Evolutionary conservation across 2,888 invertebrate species (phyloP), one percentile per base, ranked within the genome.

Genomic region (Dendrolimus pini): DNA sequence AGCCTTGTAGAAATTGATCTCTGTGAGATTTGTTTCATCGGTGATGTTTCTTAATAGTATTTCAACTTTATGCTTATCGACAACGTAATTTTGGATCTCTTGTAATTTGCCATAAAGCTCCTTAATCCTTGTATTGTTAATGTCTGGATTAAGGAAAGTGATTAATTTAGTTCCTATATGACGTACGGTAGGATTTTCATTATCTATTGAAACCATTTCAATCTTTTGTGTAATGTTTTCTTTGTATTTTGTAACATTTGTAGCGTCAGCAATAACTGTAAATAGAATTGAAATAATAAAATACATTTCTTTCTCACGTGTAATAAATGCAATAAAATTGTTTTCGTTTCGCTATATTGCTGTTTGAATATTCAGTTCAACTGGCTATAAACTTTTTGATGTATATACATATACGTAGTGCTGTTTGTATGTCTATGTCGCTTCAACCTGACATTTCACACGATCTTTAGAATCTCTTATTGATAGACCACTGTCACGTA

Each of bases 1-100:
- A 0, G 87, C 70, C 47, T 80, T 71, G 58, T 67, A 83, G 61
- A 89, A 89, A 57, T 80, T 82, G 0, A 83, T 88, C 56, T 80
- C 71, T 42, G 79, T 88, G 1, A 89, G 60, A 56, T 68, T 58
- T 0, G 76, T 77, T 53, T 72, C 67, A 14, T 55, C 68, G 0
- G 83, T 77, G 41, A 80, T 68, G 55, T 85, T 81, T 1, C 60
- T 60, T 1, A 89, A 53, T 7, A 82, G 30, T 18, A 72, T 62
- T 2, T 70, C 67, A 13, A 78, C 71, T 54, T 73, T 69, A 41
- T 80, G 71, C 62, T 74, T 78, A 52, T 87, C 74, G 1, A 81
- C 60, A 0, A 77, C 77, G 64, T 81, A 88, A 14, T 57, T 63
- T 6, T 80, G 69, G 8, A 89, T 80, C 42, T 65, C 74, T 0